Evolutionary conservation across 2,797 vertebrate species (phyloP).

Genomic region (Lithobates pipiens): DNA sequence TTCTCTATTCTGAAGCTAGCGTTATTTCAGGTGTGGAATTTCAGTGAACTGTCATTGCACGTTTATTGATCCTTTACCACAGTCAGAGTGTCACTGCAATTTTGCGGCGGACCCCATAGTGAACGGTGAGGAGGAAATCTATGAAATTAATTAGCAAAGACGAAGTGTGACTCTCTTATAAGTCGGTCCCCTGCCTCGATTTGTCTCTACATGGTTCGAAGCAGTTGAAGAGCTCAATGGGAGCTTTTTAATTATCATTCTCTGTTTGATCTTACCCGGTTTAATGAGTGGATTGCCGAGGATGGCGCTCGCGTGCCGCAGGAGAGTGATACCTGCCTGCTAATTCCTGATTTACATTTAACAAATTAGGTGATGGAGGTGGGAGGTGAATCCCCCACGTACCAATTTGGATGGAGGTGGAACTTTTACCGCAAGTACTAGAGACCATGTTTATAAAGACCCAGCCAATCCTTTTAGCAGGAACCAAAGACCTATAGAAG

Average conservation of each 20-base stretch:
- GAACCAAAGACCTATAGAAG: too few relatives aligned
- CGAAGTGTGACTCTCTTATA: conserved; percentile 65
- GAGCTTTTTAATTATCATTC: conserved; percentile 75
- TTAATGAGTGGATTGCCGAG: conserved; percentile 67
- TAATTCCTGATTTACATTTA: conserved; percentile 63
- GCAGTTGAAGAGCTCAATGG: conserved; percentile 69
- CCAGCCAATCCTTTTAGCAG: too few relatives aligned
- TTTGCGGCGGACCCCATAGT: neutral
- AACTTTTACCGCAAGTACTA: too few relatives aligned
- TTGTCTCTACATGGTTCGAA: conserved; percentile 64
- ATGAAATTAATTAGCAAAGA: conserved; percentile 65
- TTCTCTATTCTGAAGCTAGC: too few relatives aligned
- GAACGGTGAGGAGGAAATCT: conserved; percentile 39
- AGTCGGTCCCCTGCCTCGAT: conserved; percentile 64
- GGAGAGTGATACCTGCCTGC: conserved; percentile 61
- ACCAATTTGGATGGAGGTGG: too few relatives aligned
- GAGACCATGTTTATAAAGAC: too few relatives aligned
- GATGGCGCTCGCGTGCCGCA: conserved; percentile 57
- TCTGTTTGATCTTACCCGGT: conserved; percentile 71
- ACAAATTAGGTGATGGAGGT: neutral
- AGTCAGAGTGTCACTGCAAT: too few relatives aligned
- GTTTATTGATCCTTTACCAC: too few relatives aligned
- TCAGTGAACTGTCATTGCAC: too few relatives aligned
- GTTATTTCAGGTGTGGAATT: neutral
- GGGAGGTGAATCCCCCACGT: neutral